phyloP scores from a whole-genome alignment of 2,797 vertebrate genomes.

The Peromyscus eremicus region DNA sequence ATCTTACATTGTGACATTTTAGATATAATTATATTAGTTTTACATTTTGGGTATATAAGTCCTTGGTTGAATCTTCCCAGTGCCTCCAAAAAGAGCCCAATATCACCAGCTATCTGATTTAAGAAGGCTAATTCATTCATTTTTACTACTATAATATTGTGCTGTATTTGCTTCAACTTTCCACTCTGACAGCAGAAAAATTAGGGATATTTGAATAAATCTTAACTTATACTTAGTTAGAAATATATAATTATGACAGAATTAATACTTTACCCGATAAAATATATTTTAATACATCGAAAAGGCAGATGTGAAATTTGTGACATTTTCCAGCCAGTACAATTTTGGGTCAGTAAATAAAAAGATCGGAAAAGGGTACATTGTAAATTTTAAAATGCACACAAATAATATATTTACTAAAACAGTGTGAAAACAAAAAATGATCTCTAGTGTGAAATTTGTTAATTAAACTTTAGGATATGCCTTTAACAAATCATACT shows the following conservation, averaged over 20 bases:
- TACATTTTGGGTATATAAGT: background rate
- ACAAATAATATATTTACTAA: background rate
- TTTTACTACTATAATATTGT: background rate
- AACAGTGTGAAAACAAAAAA: background rate
- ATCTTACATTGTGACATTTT: background rate
- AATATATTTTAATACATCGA: background rate
- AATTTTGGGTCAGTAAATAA: background rate
- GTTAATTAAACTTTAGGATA: background rate
- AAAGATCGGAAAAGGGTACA: background rate
- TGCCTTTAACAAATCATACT: background rate
- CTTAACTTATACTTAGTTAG: background rate
- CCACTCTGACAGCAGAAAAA: background rate
- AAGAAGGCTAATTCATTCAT: background rate
- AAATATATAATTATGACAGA: background rate
- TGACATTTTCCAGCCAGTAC: background rate
- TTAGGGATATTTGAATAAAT: background rate
- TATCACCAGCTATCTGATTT: too few species aligned
- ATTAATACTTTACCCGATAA: background rate
- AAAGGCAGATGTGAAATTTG: background rate
- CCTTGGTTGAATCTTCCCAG: background rate
- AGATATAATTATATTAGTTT: background rate
- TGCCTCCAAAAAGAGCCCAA: background rate
- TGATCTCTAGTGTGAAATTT: background rate
- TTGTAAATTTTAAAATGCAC: background rate
- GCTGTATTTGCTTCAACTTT: background rate